These are phyloP conservation scores for Drosophila nr. perissopoda DNA, from an alignment of 2,888 invertebrate genomes.

Conservation along the genomic window DNA sequence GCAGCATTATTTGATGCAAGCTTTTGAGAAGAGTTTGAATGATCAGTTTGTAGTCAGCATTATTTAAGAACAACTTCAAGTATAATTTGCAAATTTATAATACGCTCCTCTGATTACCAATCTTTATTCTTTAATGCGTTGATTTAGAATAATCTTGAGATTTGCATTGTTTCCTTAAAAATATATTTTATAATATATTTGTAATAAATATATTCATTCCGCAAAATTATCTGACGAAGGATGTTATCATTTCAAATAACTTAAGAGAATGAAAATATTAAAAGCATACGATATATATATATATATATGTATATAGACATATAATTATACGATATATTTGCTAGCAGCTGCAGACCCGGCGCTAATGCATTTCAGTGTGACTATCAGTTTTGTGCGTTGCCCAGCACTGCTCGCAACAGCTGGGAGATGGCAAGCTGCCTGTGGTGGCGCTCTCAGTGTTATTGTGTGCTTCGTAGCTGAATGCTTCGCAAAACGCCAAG, in stretches of 20 bases:
- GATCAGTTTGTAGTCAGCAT: neutral
- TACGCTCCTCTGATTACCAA: neutral
- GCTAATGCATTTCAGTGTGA: slow-evolving; percentile 19
- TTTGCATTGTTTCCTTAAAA: neutral
- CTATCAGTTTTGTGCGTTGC: slow-evolving; percentile 13
- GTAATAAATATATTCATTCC: too few species aligned
- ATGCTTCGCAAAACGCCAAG: slow-evolving; percentile 38
- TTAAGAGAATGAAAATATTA: neutral
- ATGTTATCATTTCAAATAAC: neutral
- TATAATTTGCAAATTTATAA: neutral
- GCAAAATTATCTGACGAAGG: neutral
- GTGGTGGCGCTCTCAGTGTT: slow-evolving; percentile 41
- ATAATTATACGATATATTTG: slow-evolving; percentile 29
- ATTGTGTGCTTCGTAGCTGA: slow-evolving; percentile 50
- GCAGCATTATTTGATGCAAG: slow-evolving; percentile 17
- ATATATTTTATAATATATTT: neutral
- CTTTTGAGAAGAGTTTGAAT: slow-evolving; percentile 1
- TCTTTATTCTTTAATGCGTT: neutral
- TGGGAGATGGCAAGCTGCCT: slow-evolving; percentile 30
- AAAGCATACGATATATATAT: slow-evolving; percentile 24
- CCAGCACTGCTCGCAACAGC: slow-evolving; percentile 61
- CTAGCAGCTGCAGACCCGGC: slow-evolving; percentile 11
- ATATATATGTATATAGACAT: too few species aligned
- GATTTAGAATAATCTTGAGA: neutral
- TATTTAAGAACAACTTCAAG: neutral